phyloP scores from a whole-genome alignment of 1,140 invertebrate genomes.

The Magallana angulata region DNA sequence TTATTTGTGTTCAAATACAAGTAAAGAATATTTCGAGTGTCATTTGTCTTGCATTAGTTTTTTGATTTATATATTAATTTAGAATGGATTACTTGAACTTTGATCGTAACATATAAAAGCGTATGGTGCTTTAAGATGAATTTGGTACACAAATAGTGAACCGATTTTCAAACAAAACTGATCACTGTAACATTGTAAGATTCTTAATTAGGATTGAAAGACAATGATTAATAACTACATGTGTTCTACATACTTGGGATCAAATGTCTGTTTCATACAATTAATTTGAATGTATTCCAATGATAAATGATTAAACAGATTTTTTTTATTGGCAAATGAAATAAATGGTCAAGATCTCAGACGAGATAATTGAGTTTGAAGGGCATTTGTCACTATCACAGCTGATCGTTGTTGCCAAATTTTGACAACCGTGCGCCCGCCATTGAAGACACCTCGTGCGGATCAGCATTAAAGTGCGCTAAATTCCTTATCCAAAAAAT shows the following conservation, averaged over 20 bases:
- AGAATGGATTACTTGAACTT: too few relatives aligned
- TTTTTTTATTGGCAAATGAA: conserved; percentile 26
- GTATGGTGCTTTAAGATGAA: too few relatives aligned
- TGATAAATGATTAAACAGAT: not conserved
- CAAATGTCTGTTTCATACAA: not conserved
- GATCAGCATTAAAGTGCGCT: not conserved
- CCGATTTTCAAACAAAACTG: too few relatives aligned
- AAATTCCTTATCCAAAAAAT: conserved; percentile 23
- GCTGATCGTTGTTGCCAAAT: not conserved
- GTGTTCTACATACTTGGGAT: not conserved
- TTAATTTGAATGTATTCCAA: conserved; percentile 3
- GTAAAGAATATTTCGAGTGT: not conserved
- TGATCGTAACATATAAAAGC: too few relatives aligned
- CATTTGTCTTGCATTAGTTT: too few relatives aligned
- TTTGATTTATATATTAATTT: too few relatives aligned
- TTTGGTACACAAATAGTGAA: too few relatives aligned
- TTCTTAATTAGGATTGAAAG: too few relatives aligned
- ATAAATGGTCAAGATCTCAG: not conserved
- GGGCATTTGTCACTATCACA: not conserved
- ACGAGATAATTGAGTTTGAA: not conserved
- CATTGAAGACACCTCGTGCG: not conserved
- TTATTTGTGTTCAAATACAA: conserved; percentile 26
- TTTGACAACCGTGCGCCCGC: not conserved
- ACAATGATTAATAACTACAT: too few relatives aligned
- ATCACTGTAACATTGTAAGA: too few relatives aligned